phyloP scores from a whole-genome alignment of 1,140 invertebrate species.

The Ruditapes philippinarum region DNA sequence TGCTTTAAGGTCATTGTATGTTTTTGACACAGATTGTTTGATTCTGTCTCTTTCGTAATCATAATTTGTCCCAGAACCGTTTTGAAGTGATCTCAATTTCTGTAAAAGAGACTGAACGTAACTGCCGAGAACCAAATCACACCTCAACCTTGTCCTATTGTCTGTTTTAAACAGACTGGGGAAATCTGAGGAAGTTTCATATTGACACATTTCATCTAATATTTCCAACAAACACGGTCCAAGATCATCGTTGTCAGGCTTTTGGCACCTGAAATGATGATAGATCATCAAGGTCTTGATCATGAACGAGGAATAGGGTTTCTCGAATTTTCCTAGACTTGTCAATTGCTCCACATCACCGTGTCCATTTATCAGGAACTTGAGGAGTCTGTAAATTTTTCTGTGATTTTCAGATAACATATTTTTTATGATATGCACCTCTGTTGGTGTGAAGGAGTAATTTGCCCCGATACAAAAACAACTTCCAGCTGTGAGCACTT shows the following conservation, averaged over 20 bases:
- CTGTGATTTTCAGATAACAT: background rate
- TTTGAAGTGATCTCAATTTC: background rate
- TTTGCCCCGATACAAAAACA: background rate
- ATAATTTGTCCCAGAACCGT: background rate
- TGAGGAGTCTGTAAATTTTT: background rate
- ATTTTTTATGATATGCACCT: conserved; percentile 4
- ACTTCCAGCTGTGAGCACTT: background rate
- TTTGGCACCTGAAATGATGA: background rate
- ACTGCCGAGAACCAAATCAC: background rate
- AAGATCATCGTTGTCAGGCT: background rate
- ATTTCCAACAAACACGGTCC: background rate
- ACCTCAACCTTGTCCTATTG: background rate
- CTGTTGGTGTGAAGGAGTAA: background rate
- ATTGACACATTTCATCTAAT: background rate
- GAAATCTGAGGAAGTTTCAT: background rate
- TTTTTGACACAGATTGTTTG: background rate
- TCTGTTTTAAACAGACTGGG: background rate
- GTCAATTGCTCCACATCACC: background rate
- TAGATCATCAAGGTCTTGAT: background rate
- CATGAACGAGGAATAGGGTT: background rate
- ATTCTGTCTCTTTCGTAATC: background rate
- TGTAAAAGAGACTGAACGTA: background rate
- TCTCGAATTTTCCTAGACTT: background rate
- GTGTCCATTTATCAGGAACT: conserved; percentile 3
- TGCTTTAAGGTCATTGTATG: background rate